A percentile compares a stretch with the other conserved stretches of the same genome.
Evolutionary conservation across 2,113 vertebrate genomes (phyloP).

Genomic region (Calidris pygmaea): DNA sequence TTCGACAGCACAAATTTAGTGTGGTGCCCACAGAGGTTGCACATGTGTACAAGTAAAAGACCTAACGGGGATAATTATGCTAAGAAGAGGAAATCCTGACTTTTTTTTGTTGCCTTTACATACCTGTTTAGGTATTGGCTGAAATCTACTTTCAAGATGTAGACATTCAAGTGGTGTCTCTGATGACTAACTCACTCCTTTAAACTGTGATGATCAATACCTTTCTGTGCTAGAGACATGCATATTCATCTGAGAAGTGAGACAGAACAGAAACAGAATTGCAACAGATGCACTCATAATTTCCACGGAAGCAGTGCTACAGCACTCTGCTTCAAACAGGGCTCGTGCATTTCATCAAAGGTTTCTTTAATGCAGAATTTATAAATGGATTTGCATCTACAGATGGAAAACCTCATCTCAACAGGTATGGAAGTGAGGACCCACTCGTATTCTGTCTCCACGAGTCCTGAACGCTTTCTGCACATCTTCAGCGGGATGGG

Average conservation of each 20-base stretch:
- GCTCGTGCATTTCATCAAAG: neutral
- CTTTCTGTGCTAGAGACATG: neutral
- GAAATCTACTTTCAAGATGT: neutral
- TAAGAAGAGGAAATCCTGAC: neutral
- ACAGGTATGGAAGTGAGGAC: neutral
- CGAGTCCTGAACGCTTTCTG: neutral
- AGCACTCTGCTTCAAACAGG: neutral
- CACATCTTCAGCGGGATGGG: neutral
- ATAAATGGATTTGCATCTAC: neutral
- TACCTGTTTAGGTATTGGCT: neutral
- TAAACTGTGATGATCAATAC: neutral
- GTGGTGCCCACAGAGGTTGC: neutral
- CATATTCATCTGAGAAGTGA: neutral
- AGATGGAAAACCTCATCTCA: neutral
- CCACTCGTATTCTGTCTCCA: neutral
- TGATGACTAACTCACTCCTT: neutral
- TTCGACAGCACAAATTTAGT: neutral
- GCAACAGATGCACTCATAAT: neutral
- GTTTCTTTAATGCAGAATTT: neutral
- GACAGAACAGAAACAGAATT: neutral
- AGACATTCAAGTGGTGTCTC: neutral
- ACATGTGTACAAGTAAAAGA: neutral
- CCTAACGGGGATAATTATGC: neutral
- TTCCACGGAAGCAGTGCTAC: neutral
- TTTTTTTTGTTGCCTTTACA: neutral